A percentile compares a stretch with the other conserved stretches of the same genome.
phyloP scores from a whole-genome alignment of 2,113 vertebrate genomes.

The Phyllopteryx taeniolatus region DNA sequence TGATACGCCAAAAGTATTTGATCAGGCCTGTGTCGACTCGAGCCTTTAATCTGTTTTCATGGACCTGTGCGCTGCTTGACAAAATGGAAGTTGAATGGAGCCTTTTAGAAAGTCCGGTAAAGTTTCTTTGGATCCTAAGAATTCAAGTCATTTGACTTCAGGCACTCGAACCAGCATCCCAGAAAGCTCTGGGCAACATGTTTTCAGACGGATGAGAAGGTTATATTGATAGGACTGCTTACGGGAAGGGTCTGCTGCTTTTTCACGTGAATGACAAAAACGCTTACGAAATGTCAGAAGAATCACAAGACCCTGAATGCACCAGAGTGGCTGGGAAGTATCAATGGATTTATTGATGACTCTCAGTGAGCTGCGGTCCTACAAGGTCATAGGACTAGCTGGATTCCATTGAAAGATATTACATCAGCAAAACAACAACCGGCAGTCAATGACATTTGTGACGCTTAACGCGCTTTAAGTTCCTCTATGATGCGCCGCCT shows the following conservation, averaged over 20 bases:
- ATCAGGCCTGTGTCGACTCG: conserved; percentile 3
- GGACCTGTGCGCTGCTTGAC: conserved; percentile 13
- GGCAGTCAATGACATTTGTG: conserved; percentile 20
- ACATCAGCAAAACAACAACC: conserved; percentile 36
- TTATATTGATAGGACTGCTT: conserved; percentile 5
- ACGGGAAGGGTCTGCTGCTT: conserved; percentile 9
- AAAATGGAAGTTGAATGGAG: conserved; percentile 26
- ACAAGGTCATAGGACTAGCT: conserved; percentile 16
- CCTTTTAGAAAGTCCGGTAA: conserved; percentile 15
- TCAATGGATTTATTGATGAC: conserved; percentile 23
- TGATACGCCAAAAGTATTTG: background rate
- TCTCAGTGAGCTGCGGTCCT: conserved; percentile 10
- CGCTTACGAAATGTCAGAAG: background rate
- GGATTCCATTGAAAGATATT: conserved; percentile 21
- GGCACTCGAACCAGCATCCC: conserved; percentile 7
- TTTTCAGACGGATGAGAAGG: conserved; percentile 9
- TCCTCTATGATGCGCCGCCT: background rate
- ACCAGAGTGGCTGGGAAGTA: conserved; percentile 7
- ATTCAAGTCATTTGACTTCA: conserved; percentile 22
- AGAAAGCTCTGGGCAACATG: conserved; percentile 9
- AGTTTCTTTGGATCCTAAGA: conserved; percentile 23
- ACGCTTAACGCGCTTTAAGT: background rate
- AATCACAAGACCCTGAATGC: conserved; percentile 14
- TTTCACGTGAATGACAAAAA: background rate
- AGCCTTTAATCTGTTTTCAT: conserved; percentile 14